Evolutionary conservation across 2,113 vertebrate species (phyloP), one percentile per base, ranked within the genome.

Genomic region (Delphinapterus leucas): DNA sequence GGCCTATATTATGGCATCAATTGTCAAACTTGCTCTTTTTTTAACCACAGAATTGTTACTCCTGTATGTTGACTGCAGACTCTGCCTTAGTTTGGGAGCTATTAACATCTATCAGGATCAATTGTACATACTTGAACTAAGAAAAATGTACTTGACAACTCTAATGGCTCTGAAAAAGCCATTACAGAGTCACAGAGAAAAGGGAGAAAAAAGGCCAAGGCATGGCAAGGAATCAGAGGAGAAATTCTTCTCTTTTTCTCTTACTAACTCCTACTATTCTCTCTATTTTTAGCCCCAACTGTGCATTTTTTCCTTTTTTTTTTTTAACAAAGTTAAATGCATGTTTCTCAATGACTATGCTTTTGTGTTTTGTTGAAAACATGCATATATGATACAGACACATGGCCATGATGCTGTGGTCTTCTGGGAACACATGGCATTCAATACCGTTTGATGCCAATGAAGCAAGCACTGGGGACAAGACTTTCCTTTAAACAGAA

Each of bases 71-170:
- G 98, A 98, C 98, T 98, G 88, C 97, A 97, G 94, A 97, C 97
- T 98, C 96, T 98, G 97, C 97, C 98, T 98, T 98, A 97, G 97
- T 98, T 98, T 98, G 98, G 98, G 98, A 98, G 96, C 98, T 98
- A 98, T 99, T 99, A 98, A 97, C 97, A 97, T 98, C 97, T 98
- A 98, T 98, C 97, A 97, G 98, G 96, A 98, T 98, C 98, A 98
- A 98, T 98, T 98, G 98, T 98, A 98, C 94, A 95, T 98, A 98
- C 98, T 97, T 98, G 98, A 98, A 98, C 98, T 98, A 98, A 98
- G 97, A 98, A 98, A 98, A 98, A 98, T 99, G 98, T 98, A 98
- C 98, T 98, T 98, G 98, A 98, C 98, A 98, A 98, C 98, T 97
- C 90, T 98, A 98, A 98, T 98, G 98, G 98, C 97, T 98, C 97